A percentile compares a stretch with the other conserved stretches of the same genome.
Conservation (phyloP, 2,113 vertebrate species). For the Naja naja region DNA sequence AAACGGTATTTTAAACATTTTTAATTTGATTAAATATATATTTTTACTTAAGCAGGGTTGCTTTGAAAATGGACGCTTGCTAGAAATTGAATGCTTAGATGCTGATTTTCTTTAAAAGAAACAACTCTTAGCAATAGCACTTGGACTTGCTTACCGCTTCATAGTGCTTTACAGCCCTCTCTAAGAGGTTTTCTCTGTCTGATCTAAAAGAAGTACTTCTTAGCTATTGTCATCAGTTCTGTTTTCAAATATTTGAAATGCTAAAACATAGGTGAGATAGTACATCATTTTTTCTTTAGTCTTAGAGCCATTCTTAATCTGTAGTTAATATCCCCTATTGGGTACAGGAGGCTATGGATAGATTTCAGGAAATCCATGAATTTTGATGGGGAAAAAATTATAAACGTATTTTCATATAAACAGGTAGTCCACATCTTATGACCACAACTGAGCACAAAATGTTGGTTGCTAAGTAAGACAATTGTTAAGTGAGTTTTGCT, state of each 20-base stretch:
- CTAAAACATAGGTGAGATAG: not conserved
- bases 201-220: not conserved
- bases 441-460: not conserved
- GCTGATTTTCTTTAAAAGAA: not conserved
- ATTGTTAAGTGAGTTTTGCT: not conserved
- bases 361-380: not conserved
- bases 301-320: not conserved
- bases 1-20: not conserved
- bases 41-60: not conserved
- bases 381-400: not conserved
- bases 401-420: not conserved
- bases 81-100: not conserved
- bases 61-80: not conserved
- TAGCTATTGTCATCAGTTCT: not conserved
- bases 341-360: not conserved
- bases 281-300: not conserved
- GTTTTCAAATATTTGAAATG: not conserved
- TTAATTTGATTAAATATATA: not conserved
- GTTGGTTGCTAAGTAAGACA: not conserved
- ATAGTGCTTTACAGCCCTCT: not conserved
- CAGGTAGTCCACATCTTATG: not conserved
- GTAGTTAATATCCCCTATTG: not conserved
- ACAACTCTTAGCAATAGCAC: not conserved
- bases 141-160: not conserved
- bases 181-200: not conserved